Evolutionary conservation across 1,140 invertebrate genomes (phyloP).

Genomic region (Gonioctena quinquepunctata): DNA sequence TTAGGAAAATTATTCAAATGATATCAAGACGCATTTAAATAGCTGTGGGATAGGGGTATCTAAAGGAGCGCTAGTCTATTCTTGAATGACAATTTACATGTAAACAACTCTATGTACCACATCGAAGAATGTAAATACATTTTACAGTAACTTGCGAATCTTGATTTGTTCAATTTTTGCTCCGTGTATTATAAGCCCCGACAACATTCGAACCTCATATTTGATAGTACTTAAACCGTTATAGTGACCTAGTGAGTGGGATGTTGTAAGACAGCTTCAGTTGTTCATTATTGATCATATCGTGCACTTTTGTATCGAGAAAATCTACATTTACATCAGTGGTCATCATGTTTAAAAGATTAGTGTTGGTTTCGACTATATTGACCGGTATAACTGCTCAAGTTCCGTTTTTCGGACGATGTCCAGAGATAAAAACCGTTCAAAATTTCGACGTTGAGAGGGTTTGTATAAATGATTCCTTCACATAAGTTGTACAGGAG

Average conservation of each 20-base stretch:
- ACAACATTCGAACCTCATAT: neutral
- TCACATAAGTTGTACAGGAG: neutral
- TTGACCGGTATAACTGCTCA: conserved; percentile 54
- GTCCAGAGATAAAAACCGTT: conserved; percentile 66
- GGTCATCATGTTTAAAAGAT: neutral
- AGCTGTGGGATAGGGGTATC: no score
- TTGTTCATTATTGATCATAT: neutral
- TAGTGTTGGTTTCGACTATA: neutral
- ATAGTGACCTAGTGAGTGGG: conserved; percentile 31
- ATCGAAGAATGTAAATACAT: no score
- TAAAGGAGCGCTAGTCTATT: no score
- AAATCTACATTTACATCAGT: neutral
- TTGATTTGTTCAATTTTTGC: no score
- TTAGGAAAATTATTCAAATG: no score
- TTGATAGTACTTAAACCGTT: conserved; percentile 26
- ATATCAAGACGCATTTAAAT: no score
- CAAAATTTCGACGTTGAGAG: conserved; percentile 61
- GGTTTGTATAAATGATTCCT: conserved; percentile 54
- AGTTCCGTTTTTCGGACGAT: conserved; percentile 66
- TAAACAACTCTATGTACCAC: no score
- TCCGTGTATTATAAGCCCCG: no score
- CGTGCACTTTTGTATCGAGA: neutral
- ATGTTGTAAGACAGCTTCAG: neutral
- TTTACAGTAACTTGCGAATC: no score
- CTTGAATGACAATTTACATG: no score